Evolutionary conservation across 2,797 vertebrate species (phyloP).

Genomic region (Fringilla coelebs): DNA sequence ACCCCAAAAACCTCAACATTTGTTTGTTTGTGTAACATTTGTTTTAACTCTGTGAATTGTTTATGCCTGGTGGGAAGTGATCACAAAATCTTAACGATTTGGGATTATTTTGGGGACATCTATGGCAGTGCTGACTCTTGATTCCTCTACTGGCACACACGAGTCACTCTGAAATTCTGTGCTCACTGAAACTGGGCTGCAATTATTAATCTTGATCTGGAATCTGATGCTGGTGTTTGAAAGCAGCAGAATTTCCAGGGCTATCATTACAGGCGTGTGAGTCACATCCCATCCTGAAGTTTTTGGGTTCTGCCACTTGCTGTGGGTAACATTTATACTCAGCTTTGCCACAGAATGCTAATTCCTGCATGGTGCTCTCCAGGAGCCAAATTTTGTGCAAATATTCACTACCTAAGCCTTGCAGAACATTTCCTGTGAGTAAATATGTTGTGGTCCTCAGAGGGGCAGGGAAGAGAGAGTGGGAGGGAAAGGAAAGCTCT

Average conservation of each 20-base stretch:
- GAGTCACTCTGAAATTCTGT: not conserved
- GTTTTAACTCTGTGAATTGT: constrained; percentile 40
- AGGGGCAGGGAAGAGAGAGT: not conserved
- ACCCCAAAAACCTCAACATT: not conserved
- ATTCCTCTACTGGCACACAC: not conserved
- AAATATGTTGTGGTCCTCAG: not conserved
- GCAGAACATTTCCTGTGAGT: not conserved
- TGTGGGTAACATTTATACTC: not conserved
- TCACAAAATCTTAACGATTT: not conserved
- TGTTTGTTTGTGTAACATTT: constrained; percentile 51
- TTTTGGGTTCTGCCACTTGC: not conserved
- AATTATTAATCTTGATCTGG: constrained; percentile 17
- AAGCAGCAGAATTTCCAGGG: constrained; percentile 13
- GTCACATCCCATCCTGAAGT: not conserved
- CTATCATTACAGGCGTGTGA: not conserved
- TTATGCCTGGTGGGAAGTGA: constrained; percentile 11
- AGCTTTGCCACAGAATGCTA: not conserved
- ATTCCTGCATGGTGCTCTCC: not conserved
- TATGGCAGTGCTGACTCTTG: not conserved
- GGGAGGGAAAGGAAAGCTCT: not conserved
- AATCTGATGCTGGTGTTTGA: constrained; percentile 18
- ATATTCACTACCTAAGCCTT: not conserved
- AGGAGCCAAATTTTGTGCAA: not conserved
- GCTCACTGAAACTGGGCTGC: not conserved
- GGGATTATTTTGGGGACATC: constrained; percentile 1